phyloP scores from a whole-genome alignment of 2,797 vertebrate species.

The Rhynchotus rufescens region DNA sequence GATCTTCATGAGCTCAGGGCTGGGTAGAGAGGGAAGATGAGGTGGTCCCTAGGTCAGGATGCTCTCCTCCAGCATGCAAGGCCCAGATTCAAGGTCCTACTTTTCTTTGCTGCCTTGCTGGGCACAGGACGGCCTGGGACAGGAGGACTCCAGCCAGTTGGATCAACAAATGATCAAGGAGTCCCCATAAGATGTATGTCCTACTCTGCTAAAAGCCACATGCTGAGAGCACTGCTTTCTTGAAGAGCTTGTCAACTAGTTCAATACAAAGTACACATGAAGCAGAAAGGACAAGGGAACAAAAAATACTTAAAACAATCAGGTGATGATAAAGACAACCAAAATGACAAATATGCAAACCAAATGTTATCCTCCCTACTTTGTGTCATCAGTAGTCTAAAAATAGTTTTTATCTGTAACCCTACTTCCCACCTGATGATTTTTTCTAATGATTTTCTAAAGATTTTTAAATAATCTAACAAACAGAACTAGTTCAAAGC shows the following conservation, averaged over 20 bases:
- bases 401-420: neutral
- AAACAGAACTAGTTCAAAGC: neutral
- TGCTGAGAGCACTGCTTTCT: neutral
- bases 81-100: neutral
- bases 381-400: neutral
- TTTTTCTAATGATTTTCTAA: neutral
- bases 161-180: neutral
- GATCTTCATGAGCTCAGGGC: neutral
- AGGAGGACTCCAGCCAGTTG: fast-evolving
- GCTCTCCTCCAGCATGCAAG: fast-evolving
- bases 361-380: too few relatives aligned
- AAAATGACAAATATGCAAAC: neutral
- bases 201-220: neutral
- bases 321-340: neutral
- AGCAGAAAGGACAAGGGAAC: neutral
- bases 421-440: neutral
- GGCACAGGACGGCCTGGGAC: neutral
- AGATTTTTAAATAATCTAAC: neutral
- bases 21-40: neutral
- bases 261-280: neutral
- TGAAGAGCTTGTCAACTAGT: neutral
- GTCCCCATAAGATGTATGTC: neutral
- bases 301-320: neutral
- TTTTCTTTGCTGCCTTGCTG: neutral
- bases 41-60: neutral